Evolutionary conservation across 1,140 invertebrate species (phyloP), one percentile per base, ranked within the genome.

Genomic region (Theocolax elegans): DNA sequence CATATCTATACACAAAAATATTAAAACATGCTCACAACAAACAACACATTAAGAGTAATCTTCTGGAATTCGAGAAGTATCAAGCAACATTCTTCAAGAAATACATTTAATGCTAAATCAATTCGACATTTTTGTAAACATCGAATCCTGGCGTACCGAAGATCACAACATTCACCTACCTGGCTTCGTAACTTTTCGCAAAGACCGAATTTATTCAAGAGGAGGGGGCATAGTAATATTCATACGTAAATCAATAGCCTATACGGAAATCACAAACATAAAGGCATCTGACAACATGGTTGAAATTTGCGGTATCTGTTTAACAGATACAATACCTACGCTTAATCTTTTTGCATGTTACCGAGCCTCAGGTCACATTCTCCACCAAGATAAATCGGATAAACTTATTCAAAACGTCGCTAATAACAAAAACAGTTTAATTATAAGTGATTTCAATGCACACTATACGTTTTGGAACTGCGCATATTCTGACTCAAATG

Each of bases 401-500:
- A 19, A 49, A 7, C 10, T 49, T 19, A 19, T 19, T 7, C 10
- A 7, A 10, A 54, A 54, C 23, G 2, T 54, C 7, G 15, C 27
- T 1, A 54, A 54, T 27, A 27, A 54, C 15, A 54, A 54, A 29
- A 54, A 54, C 51, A 27, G 51, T 25, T 6, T 54, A 1, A 6
- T 54, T 27, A 25, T 46, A 38, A 58, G 58, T 2, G 48, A 69
- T 21, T 62, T 69, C 25, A 69, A 69, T 27, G 42, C 67, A n/a
- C 56, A 70, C 15, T 62, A 70, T 42, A 35, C 17, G n/a, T 0
- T 10, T 0, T 70, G 58, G 58, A 70, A 70, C 17, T 70, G 67
- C 27, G 23, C 27, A 19, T 13, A 70, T 1, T 53, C 67, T 4
- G 48, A 70, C 17, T 15, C 1, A 51, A 19, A 42, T 17, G 54